Evolutionary conservation across 35 echinoderm and acorn worm species (phyloP).

Genomic region (Strongylocentrotus purpuratus): DNA sequence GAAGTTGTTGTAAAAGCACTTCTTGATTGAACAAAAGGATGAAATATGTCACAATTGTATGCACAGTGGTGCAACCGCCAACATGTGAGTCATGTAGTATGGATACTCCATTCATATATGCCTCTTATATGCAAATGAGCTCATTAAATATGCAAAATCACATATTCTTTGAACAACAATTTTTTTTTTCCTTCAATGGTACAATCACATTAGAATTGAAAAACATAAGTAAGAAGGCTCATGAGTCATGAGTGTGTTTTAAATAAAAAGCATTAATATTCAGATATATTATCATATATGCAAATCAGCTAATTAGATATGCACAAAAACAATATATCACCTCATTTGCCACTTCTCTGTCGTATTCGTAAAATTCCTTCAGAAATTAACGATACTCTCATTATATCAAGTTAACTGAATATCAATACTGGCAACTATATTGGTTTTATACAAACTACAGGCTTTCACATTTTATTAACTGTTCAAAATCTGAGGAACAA

Average conservation of each 20-base stretch:
- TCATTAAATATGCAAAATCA: background rate
- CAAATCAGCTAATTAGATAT: background rate
- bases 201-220: background rate
- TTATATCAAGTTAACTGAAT: background rate
- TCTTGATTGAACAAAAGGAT: too few species aligned
- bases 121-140: background rate
- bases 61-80: too few species aligned
- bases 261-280: background rate
- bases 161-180: background rate
- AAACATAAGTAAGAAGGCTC: too few species aligned
- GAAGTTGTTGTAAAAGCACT: too few species aligned
- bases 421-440: background rate
- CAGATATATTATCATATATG: background rate
- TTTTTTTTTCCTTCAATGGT: background rate
- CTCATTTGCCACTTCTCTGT: background rate
- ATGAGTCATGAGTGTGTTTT: too few species aligned
- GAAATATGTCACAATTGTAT: too few species aligned
- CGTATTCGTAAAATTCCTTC: background rate
- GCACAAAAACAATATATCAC: background rate
- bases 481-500: background rate
- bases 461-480: background rate
- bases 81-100: too few species aligned
- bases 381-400: background rate
- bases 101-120: background rate
- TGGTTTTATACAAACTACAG: background rate